Conservation (phyloP, 1,140 invertebrate genomes). For the Habropoda laboriosa region DNA sequence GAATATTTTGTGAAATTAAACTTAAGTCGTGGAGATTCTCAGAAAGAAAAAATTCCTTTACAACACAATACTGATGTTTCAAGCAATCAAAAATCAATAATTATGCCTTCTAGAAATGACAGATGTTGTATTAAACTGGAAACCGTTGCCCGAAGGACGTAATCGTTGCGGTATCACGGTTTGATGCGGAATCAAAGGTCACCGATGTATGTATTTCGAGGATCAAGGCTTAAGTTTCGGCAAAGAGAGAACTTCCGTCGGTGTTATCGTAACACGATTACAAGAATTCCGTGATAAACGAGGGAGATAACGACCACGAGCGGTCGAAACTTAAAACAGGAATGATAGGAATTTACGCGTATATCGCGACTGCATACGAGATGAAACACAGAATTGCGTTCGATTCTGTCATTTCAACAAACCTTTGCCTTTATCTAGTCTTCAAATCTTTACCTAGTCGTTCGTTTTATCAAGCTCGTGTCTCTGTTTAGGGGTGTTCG, state of each 20-base stretch:
- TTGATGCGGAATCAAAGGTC: not conserved
- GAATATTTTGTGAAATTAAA: too few species aligned
- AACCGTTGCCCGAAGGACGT: too few species aligned
- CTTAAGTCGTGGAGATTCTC: too few species aligned
- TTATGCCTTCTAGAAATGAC: too few species aligned
- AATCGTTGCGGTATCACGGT: not conserved
- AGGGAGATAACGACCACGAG: not conserved
- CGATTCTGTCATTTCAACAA: not conserved
- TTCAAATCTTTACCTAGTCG: too few species aligned
- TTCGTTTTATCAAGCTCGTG: too few species aligned
- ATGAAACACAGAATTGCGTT: not conserved
- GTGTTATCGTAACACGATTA: not conserved
- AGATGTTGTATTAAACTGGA: too few species aligned
- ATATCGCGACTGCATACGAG: not conserved
- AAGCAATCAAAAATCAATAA: too few species aligned
- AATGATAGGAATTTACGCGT: not conserved
- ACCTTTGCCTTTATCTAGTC: too few species aligned
- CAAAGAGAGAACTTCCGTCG: not conserved
- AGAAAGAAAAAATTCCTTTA: too few species aligned
- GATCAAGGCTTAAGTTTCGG: not conserved
- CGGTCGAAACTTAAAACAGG: not conserved
- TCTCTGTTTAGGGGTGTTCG: too few species aligned
- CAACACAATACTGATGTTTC: too few species aligned
- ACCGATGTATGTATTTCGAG: not conserved
- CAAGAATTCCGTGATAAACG: not conserved